These are phyloP conservation scores for Ceratitis capitata DNA, from an alignment of 1,140 invertebrate species.

Conservation along the genomic window DNA sequence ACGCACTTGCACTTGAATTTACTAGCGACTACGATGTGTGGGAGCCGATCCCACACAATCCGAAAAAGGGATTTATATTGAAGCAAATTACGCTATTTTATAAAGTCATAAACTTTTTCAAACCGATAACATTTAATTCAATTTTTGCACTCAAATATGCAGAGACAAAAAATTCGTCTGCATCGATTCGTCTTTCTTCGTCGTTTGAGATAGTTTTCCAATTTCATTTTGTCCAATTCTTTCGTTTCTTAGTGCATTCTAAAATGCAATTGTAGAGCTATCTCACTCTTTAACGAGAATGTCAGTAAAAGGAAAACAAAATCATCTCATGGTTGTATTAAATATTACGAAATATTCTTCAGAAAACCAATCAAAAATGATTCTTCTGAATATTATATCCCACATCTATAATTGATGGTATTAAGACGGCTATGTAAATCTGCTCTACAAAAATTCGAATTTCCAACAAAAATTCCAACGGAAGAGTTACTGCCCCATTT, in stretches of 20 bases:
- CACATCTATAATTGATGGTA: too few relatives aligned
- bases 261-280: not conserved
- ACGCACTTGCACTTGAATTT: not conserved
- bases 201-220: slow-evolving; percentile 26
- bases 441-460: too few relatives aligned
- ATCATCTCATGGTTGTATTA: not conserved
- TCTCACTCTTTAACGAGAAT: not conserved
- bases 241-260: not conserved
- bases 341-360: too few relatives aligned
- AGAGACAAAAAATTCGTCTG: not conserved
- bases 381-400: too few relatives aligned
- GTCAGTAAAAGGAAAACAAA: not conserved
- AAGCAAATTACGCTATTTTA: not conserved
- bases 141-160: not conserved
- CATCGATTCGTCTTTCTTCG: slow-evolving; percentile 7
- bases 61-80: not conserved
- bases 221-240: slow-evolving; percentile 3
- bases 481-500: too few relatives aligned
- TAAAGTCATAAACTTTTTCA: not conserved
- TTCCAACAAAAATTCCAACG: too few relatives aligned
- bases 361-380: too few relatives aligned
- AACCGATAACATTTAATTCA: not conserved
- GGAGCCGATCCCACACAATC: not conserved
- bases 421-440: too few relatives aligned
- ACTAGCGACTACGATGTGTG: not conserved